Evolutionary conservation across 2,797 vertebrate genomes (phyloP).

Genomic region (Myripristis murdjan): DNA sequence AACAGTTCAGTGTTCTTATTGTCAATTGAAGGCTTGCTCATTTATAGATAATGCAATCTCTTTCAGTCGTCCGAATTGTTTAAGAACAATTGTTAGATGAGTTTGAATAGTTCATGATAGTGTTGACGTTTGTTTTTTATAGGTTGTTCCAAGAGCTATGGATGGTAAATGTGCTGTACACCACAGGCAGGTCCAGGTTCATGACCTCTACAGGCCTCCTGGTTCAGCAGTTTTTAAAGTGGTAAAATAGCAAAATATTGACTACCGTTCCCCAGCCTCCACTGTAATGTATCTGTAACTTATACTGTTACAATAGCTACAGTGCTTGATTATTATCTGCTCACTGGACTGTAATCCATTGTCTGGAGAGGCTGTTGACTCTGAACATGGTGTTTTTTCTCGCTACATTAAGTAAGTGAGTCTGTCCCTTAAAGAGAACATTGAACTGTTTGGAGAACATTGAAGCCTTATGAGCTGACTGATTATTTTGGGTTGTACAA

Average conservation of each 20-base stretch:
- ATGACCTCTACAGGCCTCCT: background rate
- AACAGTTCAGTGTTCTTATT: too few relatives aligned
- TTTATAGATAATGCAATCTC: too few relatives aligned
- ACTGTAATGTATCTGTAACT: too few relatives aligned
- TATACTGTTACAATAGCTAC: too few relatives aligned
- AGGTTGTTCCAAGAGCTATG: background rate
- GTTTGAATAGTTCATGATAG: background rate
- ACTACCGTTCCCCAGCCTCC: too few relatives aligned
- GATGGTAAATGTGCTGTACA: background rate
- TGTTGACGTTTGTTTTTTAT: background rate
- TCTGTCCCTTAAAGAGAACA: slow-evolving; percentile 6
- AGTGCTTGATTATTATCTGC: background rate
- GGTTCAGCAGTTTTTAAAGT: too few relatives aligned
- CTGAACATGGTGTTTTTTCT: slow-evolving; percentile 4
- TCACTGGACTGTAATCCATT: background rate
- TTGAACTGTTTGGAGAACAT: background rate
- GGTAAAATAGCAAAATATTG: too few relatives aligned
- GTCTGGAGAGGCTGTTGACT: background rate
- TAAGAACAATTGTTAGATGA: too few relatives aligned
- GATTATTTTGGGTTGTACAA: slow-evolving; percentile 2
- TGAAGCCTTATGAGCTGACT: background rate
- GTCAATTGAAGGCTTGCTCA: too few relatives aligned
- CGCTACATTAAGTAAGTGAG: background rate
- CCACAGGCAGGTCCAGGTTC: background rate
- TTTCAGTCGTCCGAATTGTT: too few relatives aligned